Base-by-base conservation (phyloP, 2,797 vertebrate species). In the Ara ararauna region DNA sequence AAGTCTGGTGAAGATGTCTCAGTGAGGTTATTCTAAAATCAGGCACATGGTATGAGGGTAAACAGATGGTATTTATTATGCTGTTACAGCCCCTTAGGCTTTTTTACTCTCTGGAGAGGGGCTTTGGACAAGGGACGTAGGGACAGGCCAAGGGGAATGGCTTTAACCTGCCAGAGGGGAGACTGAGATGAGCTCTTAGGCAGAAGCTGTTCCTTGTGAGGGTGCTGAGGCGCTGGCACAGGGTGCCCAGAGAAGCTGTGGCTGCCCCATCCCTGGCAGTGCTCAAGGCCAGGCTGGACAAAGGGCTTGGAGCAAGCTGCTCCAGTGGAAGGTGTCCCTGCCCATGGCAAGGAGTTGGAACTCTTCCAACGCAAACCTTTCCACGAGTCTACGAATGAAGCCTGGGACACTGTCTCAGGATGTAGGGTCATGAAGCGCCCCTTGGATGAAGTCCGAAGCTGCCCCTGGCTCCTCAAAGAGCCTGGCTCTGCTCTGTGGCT, bases 361-460 rank as follows among this genome's bases (percentile, higher is more conserved):
- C 54, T n/a, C 54, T 56, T 56, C 54, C 54, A 22, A 56, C 13
- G 21, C 32, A 56, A 56, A n/a, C 32, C 32, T 15, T 58, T n/a
- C 54, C 54, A 34, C 2, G 21, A n/a, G 54, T 14, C 54, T 56
- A 10, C 3, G 5, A 13, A 2, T 10, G 66, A 80, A n/a, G 22
- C 10, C 14, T 60, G 15, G 50, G 30, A 18, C 4, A 2, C 5
- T 3, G 6, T 44, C 15, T 78, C 0, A 0, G 54, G 27, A 13
- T 44, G 21, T 11, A 34, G 22, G 36, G 4, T 66, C 34, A 4
- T 18, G 85, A 61, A 61, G 53, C 2, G 17, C 5, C 70, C 10
- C 1, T 7, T 38, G 27, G 66, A n/a, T 11, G 19, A 54, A 90
- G 71, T 13, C 26, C 17, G 27, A 22, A 89, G 86, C 18, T 71